Evolutionary conservation across 2,888 invertebrate species (phyloP).

Genomic region (Notodonta dromedarius): DNA sequence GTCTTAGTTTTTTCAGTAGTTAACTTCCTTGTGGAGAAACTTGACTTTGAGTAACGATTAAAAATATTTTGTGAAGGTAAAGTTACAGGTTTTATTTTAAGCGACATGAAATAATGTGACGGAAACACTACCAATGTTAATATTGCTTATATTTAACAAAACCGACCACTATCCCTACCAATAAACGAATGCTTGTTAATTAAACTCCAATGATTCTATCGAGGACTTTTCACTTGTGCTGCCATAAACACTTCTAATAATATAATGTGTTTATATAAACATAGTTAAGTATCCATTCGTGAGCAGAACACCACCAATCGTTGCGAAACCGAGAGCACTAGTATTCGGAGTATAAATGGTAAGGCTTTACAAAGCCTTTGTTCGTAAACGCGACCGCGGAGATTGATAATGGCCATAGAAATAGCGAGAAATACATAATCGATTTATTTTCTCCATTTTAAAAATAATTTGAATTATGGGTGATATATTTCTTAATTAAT

Average conservation of each 20-base stretch:
- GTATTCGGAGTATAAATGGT: conserved; percentile 59
- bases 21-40: not conserved
- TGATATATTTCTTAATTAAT: no score
- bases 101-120: no score
- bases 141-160: no score
- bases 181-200: not conserved
- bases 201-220: not conserved
- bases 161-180: no score
- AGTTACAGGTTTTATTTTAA: no score
- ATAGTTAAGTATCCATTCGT: conserved; percentile 5
- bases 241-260: not conserved
- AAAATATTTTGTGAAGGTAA: no score
- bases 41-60: not conserved
- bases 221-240: not conserved
- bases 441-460: not conserved
- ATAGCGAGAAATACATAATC: conserved; percentile 15
- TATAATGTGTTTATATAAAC: not conserved
- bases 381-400: conserved; percentile 36
- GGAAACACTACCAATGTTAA: no score
- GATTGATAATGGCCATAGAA: conserved; percentile 38
- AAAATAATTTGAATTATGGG: no score
- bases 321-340: conserved; percentile 37
- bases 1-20: not conserved
- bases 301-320: conserved; percentile 25
- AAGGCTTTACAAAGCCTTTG: conserved; percentile 54